Conservation (phyloP, 2,888 invertebrate species). For the Ommatoiulus sabulosus region DNA sequence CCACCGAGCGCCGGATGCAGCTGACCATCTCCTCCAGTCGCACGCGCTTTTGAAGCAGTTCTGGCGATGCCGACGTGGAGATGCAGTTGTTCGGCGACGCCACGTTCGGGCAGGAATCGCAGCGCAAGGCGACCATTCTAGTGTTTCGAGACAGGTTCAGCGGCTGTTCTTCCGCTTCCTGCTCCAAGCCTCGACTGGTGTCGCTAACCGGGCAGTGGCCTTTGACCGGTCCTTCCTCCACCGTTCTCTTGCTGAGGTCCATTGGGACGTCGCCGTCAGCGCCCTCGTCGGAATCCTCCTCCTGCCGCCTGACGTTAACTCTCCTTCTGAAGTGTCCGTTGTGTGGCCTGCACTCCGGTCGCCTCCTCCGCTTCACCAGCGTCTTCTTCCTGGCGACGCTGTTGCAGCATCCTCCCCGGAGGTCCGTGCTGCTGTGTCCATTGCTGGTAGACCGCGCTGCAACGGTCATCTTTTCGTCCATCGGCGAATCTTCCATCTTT, state of each 20-base stretch:
- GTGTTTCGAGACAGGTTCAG: constrained; percentile 37
- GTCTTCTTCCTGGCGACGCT: not conserved
- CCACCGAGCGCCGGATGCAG: constrained; percentile 45
- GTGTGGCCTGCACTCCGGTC: not conserved
- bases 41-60: constrained; percentile 49
- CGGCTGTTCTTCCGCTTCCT: not conserved
- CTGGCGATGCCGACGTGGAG: constrained; percentile 10
- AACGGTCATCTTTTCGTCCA: constrained; percentile 47
- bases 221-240: not conserved
- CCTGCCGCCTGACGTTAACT: not conserved
- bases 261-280: constrained; percentile 27
- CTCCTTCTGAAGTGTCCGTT: not conserved
- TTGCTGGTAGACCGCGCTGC: not conserved
- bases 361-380: not conserved
- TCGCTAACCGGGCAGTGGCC: not conserved
- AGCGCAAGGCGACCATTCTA: not conserved
- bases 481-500: constrained; percentile 51
- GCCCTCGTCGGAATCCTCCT: constrained; percentile 27
- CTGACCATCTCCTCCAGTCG: constrained; percentile 55
- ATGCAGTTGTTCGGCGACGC: not conserved
- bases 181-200: not conserved
- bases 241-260: constrained; percentile 47
- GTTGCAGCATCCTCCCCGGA: constrained; percentile 16
- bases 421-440: not conserved
- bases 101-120: constrained; percentile 2